A percentile compares a stretch with the other conserved stretches of the same genome.
Conservation (phyloP, 2,888 invertebrate genomes). For the Amblyjoppa fuscipennis region DNA sequence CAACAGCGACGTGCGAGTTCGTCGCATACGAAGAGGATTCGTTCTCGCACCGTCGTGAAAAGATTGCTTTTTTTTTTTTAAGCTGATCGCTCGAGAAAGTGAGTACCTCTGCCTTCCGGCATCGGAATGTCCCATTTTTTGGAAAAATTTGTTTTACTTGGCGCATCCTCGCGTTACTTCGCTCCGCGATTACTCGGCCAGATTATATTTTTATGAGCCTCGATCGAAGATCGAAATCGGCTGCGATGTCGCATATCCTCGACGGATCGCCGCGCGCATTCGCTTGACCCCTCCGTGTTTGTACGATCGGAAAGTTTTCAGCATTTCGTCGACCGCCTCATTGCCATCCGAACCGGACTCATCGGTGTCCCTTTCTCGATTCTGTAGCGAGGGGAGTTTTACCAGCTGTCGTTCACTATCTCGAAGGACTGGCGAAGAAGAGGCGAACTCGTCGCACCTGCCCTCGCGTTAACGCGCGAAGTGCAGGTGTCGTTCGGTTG, state of each 20-base stretch:
- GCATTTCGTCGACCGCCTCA: not conserved
- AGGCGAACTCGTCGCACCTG: slow-evolving; percentile 12
- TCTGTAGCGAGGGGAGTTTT: too few relatives aligned
- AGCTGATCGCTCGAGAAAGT: slow-evolving; percentile 76
- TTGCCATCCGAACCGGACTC: not conserved
- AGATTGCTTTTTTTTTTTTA: slow-evolving; percentile 63
- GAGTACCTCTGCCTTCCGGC: slow-evolving; percentile 71
- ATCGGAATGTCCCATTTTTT: slow-evolving; percentile 74
- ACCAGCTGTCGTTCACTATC: slow-evolving; percentile 14
- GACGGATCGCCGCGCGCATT: slow-evolving; percentile 8
- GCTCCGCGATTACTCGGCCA: not conserved
- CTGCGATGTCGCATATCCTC: not conserved
- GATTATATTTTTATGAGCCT: slow-evolving; percentile 10
- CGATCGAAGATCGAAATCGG: slow-evolving; percentile 23
- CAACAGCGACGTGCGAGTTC: not conserved
- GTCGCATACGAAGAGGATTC: slow-evolving; percentile 3
- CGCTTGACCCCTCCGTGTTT: not conserved
- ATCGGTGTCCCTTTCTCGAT: not conserved
- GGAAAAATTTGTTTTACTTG: slow-evolving; percentile 58
- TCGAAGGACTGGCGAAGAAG: slow-evolving; percentile 8
- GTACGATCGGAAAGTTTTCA: not conserved
- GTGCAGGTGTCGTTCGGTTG: slow-evolving; percentile 22
- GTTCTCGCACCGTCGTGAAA: slow-evolving; percentile 59
- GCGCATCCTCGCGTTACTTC: slow-evolving; percentile 1
- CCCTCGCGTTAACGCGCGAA: not conserved